These are phyloP conservation scores for Tenthredo scrophulariae DNA, from an alignment of 2,888 invertebrate species.

Conservation along the genomic window DNA sequence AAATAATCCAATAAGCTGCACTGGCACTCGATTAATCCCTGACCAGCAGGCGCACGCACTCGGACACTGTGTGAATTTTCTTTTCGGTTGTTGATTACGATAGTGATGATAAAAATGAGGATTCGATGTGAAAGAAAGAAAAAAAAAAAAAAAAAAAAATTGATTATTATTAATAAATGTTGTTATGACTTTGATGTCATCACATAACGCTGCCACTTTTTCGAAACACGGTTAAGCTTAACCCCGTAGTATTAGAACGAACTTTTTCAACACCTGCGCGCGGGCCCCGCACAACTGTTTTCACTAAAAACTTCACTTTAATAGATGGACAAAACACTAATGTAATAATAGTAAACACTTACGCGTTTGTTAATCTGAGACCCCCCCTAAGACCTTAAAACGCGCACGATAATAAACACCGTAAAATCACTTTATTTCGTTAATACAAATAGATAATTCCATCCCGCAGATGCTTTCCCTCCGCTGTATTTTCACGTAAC, in stretches of 20 bases:
- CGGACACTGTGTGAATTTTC: background rate
- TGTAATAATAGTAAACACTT: constrained; percentile 55
- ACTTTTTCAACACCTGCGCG: constrained; percentile 66
- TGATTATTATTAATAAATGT: constrained; percentile 18
- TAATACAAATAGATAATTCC: constrained; percentile 63
- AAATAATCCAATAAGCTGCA: constrained; percentile 55
- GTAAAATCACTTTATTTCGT: constrained; percentile 57
- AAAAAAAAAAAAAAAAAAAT: background rate
- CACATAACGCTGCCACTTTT: constrained; percentile 49
- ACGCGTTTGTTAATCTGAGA: constrained; percentile 32
- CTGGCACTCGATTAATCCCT: constrained; percentile 54
- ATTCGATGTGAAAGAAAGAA: background rate
- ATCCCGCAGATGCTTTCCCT: constrained; percentile 69
- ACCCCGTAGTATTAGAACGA: constrained; percentile 10
- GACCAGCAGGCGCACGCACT: constrained; percentile 49
- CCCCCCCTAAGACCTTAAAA: constrained; percentile 49
- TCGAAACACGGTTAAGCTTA: background rate
- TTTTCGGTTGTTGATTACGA: background rate
- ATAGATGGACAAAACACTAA: constrained; percentile 35
- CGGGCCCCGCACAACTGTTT: constrained; percentile 65
- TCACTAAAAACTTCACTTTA: constrained; percentile 64
- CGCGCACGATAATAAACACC: constrained; percentile 56
- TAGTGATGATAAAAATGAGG: background rate
- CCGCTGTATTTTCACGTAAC: constrained; percentile 78
- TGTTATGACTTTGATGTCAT: constrained; percentile 70